These are phyloP conservation scores for Scolopax mira DNA, from an alignment of 2,113 vertebrate species.

Conservation along the genomic window DNA sequence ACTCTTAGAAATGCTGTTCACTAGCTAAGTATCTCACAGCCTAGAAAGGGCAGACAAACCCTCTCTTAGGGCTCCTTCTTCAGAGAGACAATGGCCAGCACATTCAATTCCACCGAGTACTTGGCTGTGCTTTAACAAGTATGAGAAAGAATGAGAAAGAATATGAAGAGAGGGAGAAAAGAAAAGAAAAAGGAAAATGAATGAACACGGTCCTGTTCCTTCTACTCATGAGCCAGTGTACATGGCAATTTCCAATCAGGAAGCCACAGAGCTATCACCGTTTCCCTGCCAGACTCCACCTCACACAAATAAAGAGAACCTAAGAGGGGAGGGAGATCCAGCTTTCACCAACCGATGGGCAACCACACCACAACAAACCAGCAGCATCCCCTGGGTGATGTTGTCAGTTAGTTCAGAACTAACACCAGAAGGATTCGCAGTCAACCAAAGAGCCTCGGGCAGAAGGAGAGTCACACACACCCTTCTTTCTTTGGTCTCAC, in stretches of 20 bases:
- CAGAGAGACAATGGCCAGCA: neutral
- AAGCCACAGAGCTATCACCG: neutral
- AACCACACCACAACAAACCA: neutral
- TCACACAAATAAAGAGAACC: neutral
- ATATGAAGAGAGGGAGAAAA: neutral
- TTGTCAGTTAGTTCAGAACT: neutral
- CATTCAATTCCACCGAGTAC: neutral
- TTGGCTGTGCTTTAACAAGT: neutral
- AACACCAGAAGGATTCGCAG: rapidly evolving
- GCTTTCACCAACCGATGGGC: neutral
- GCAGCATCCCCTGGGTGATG: rapidly evolving
- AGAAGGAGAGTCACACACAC: neutral
- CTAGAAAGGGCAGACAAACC: neutral
- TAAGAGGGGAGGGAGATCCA: neutral
- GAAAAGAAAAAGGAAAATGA: neutral
- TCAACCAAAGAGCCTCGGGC: neutral
- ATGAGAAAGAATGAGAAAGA: neutral
- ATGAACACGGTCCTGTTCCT: neutral
- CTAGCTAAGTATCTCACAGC: neutral
- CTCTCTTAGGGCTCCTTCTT: neutral
- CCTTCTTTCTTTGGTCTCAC: neutral
- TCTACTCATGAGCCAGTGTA: neutral
- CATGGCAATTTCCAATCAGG: neutral
- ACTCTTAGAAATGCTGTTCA: neutral
- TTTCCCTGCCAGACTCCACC: neutral